phyloP scores from a whole-genome alignment of 2,888 invertebrate genomes.

The Phyllotreta cruciferae region DNA sequence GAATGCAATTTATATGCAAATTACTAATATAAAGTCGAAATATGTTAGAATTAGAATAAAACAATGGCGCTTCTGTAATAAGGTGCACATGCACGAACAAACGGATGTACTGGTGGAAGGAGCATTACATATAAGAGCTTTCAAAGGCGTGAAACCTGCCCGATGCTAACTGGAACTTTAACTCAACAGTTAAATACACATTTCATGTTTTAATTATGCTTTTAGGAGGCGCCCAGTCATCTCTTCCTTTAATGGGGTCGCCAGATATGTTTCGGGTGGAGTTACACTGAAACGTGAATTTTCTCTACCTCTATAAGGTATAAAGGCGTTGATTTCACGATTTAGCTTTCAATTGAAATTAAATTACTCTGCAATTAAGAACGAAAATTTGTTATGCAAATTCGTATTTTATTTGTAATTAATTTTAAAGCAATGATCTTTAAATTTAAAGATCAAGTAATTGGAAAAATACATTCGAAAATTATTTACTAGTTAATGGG shows the following conservation, averaged over 20 bases:
- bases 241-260: slow-evolving; percentile 51
- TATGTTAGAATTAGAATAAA: neutral
- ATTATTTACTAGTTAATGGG: neutral
- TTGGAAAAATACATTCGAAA: neutral
- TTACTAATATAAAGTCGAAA: neutral
- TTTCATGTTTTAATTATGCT: slow-evolving; percentile 58
- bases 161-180: slow-evolving; percentile 50
- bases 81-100: slow-evolving; percentile 2
- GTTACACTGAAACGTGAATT: slow-evolving; percentile 21
- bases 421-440: too few relatives aligned
- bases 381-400: too few relatives aligned
- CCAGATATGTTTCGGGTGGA: slow-evolving; percentile 28
- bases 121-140: slow-evolving; percentile 30
- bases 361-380: too few relatives aligned
- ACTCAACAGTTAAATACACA: slow-evolving; percentile 56
- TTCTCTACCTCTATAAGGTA: slow-evolving; percentile 17
- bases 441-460: neutral
- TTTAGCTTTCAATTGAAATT: too few relatives aligned
- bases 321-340: neutral
- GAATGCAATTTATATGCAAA: too few relatives aligned
- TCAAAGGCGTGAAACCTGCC: slow-evolving; percentile 32
- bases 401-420: neutral
- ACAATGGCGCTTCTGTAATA: neutral
- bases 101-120: slow-evolving; percentile 8
- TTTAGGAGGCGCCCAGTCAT: slow-evolving; percentile 52